A percentile compares a stretch with the other conserved stretches of the same genome.
phyloP scores from a whole-genome alignment of 2,797 vertebrate species.

The Sebastes alutus region DNA sequence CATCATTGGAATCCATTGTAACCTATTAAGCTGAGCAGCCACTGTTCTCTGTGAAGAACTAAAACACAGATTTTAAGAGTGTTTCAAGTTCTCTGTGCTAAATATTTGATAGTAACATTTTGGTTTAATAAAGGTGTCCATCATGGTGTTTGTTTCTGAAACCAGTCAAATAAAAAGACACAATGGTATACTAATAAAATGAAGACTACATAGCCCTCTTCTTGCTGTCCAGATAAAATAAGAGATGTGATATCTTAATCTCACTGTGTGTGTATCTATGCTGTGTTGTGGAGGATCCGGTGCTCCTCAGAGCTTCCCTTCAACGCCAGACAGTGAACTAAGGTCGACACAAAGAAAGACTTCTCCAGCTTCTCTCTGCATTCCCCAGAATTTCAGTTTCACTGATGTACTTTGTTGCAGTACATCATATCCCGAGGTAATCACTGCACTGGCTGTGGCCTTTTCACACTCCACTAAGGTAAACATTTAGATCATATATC shows the following conservation, averaged over 20 bases:
- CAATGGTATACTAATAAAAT: neutral
- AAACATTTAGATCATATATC: neutral
- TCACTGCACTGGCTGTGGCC: neutral
- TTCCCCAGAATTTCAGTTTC: neutral
- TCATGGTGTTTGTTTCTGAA: neutral
- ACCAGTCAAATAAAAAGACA: neutral
- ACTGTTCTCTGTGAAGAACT: neutral
- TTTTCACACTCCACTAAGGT: neutral
- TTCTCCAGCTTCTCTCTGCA: neutral
- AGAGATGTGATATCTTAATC: neutral
- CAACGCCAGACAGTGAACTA: neutral
- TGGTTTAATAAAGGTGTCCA: neutral
- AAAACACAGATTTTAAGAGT: neutral
- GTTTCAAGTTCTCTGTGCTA: neutral
- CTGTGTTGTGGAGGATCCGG: neutral
- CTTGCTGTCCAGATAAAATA: neutral
- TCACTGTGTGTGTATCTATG: neutral
- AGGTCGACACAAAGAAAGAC: neutral
- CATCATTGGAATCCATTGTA: neutral
- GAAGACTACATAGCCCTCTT: neutral
- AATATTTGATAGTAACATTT: neutral
- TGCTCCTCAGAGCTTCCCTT: neutral
- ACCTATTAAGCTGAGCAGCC: neutral
- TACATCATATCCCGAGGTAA: neutral
- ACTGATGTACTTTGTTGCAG: neutral